phyloP scores from a whole-genome alignment of 2,888 invertebrate species.

The Acanthopleura granulata region DNA sequence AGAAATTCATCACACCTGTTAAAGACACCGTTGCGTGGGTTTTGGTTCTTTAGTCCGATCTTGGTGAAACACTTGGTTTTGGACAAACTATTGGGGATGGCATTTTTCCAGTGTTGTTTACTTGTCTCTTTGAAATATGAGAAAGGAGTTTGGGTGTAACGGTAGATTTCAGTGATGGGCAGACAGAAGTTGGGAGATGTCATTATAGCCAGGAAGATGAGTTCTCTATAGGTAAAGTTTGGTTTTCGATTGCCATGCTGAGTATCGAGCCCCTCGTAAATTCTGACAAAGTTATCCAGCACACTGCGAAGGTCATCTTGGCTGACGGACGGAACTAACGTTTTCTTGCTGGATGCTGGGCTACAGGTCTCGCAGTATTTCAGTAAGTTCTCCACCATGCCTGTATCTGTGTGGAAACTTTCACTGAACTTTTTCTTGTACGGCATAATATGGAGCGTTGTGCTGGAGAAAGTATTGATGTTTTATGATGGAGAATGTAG shows the following conservation, averaged over 20 bases:
- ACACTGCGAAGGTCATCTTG: neutral
- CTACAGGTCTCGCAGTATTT: neutral
- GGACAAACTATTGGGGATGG: slow-evolving; percentile 50
- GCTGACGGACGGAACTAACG: neutral
- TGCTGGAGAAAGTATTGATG: no score
- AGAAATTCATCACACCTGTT: neutral
- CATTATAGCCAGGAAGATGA: slow-evolving; percentile 19
- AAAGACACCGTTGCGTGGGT: neutral
- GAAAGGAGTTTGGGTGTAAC: slow-evolving; percentile 47
- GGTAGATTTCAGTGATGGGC: slow-evolving; percentile 20
- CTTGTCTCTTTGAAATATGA: slow-evolving; percentile 43
- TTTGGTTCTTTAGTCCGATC: slow-evolving; percentile 36
- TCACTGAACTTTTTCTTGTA: neutral
- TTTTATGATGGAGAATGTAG: no score
- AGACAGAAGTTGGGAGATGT: slow-evolving; percentile 20
- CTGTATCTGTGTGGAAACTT: neutral
- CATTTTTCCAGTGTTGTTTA: slow-evolving; percentile 51
- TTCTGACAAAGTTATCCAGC: slow-evolving; percentile 7
- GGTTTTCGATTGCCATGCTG: neutral
- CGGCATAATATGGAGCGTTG: neutral
- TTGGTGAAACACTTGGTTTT: slow-evolving; percentile 55
- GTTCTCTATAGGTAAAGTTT: slow-evolving; percentile 17
- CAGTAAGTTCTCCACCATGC: neutral
- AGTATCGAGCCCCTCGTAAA: neutral
- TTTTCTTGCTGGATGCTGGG: neutral